Base-by-base conservation (phyloP, 2,888 invertebrate genomes). In the Dasypolia templi region DNA sequence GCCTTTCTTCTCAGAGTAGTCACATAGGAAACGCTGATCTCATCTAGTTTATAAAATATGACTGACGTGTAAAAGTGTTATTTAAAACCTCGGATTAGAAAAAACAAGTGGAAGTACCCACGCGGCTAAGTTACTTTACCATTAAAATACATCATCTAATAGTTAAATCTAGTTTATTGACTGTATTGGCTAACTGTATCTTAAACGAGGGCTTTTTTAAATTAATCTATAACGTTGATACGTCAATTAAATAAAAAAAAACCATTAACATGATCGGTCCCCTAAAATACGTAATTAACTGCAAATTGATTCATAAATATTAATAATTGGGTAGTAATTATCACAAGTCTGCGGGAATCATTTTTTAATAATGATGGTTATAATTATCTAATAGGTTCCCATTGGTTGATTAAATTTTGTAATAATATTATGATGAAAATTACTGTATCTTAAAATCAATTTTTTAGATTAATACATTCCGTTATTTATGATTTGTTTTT, bases 291-390 rank as follows among this genome's bases (percentile, higher is more conserved):
- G 22, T 76, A 81, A 76, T 84, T 81, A 79, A 64, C 61, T 55
- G 61, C 35, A 76, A 82, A 85, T 87, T 85, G 71, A 75, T 69
- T 75, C 59, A 86, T 85, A 72, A 81, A 86, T 87, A 72, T 82
- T 75, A 68, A 77, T 73, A 67, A 76, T 67, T 69, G 53, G 44
- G 12, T 0, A 26, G 49, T 75, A 75, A 84, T 86, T 69, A 69
- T 78, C 7, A 63, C 9, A n/a, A n/a, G 49, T 46, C 35, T 46
- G 68, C 66, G 76, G 51, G 64, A 72, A 72, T 69, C 44, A 66
- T 79, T 76, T 77, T 61, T 35, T 56, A 74, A 53, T 78, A 59
- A 82, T 66, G 17, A 49, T 61, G 66, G 29, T 22, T n/a, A 64
- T 70, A 39, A 66, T 56, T n/a, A 46, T 19, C 3, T 55, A 26